A percentile compares a stretch with the other conserved stretches of the same genome.
These are phyloP conservation scores for Edolisoma coerulescens DNA, from an alignment of 2,113 vertebrate species.

Conservation along the genomic window DNA sequence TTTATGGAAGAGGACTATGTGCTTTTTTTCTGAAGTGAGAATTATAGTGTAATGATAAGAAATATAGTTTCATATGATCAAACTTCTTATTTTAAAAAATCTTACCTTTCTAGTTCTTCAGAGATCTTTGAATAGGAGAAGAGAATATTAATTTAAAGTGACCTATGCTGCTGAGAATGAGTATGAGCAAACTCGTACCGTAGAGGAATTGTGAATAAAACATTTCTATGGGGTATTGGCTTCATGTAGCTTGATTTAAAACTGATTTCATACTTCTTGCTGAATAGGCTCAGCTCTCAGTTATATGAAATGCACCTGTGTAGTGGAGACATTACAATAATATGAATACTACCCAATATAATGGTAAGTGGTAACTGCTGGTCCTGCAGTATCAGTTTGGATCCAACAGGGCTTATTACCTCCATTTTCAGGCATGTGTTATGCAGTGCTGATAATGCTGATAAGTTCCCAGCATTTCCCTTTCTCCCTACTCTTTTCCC, in stretches of 20 bases:
- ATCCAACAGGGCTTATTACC: background rate
- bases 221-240: background rate
- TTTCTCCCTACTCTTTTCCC: background rate
- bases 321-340: background rate
- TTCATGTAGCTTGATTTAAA: background rate
- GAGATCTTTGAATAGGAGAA: background rate
- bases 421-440: background rate
- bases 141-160: background rate
- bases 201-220: background rate
- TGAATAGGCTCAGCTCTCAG: background rate
- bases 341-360: background rate
- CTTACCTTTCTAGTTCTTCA: background rate
- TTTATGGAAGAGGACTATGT: background rate
- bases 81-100: background rate
- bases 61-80: background rate
- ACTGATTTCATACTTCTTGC: background rate
- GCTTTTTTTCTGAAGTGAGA: background rate
- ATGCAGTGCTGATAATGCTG: background rate
- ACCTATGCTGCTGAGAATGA: background rate
- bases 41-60: background rate
- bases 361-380: background rate
- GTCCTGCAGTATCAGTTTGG: background rate
- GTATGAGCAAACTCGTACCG: fast-evolving
- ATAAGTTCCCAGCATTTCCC: background rate
- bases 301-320: background rate